Evolutionary conservation across 2,888 invertebrate species (phyloP), one percentile per base, ranked within the genome.

Genomic region (Ommatoiulus sabulosus): DNA sequence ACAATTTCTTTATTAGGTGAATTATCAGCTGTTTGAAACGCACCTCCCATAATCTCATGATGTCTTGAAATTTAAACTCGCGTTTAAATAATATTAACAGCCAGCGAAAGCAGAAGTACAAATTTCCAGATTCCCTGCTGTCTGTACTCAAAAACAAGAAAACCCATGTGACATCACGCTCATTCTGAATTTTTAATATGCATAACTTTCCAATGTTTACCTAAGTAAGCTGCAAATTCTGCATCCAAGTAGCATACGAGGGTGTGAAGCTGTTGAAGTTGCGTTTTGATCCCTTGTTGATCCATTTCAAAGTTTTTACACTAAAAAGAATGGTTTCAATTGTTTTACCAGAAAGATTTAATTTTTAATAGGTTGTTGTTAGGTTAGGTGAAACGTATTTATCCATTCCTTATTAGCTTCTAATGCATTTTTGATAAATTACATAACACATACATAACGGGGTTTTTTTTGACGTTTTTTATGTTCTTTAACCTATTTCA

Each of bases 91-190:
- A 95, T 10, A 99, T 98, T 15, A 99, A 94, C 46, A 99, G 94
- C 99, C 99, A 99, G 12, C 99, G 96, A 94, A 99, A 99, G 93
- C 98, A 98, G 93, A 99, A 99, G 93, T 98, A 99, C 97, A 99
- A 97, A 92, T 99, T 99, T 6, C 97, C 97, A 1, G 96, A 96
- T 91, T 98, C 97, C 92, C 97, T 96, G 90, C 94, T 95, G 89
- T 96, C 95, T 93, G 90, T 17, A 44, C 20, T 84, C 35, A 84
- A 43, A 80, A 44, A 84, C 12, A 84, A 20, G 17, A 84, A 3
- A 17, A 0, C 44, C 15, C 63, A 57, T 57, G n/a, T 52, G 8
- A 80, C 15, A 85, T 24, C 10, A 7, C 84, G 3, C 35, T 87
- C 57, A 24, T 52, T 87, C 35, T 7, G 46, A 20, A 24, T 48